A percentile compares a stretch with the other conserved stretches of the same genome.
phyloP scores from a whole-genome alignment of 2,113 vertebrate species.

The Paralichthys olivaceus region DNA sequence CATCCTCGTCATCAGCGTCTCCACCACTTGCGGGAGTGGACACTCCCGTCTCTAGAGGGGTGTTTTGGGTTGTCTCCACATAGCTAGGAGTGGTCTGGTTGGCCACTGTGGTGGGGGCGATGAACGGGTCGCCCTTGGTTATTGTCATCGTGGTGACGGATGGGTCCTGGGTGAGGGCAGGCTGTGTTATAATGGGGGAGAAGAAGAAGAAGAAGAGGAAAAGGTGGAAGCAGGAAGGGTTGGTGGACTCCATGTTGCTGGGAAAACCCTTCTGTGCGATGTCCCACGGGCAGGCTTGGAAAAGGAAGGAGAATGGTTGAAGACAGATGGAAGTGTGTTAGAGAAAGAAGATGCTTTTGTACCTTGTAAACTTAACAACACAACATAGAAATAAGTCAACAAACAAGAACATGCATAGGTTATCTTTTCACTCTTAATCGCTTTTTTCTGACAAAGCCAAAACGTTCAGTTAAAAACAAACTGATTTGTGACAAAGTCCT shows the following conservation, averaged over 20 bases:
- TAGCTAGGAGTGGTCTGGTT: constrained; percentile 66
- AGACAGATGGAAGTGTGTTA: constrained; percentile 4
- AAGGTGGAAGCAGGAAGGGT: constrained; percentile 31
- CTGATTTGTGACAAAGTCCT: background rate
- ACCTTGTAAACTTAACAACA: background rate
- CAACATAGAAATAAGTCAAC: background rate
- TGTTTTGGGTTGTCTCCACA: constrained; percentile 62
- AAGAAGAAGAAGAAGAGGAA: constrained; percentile 37
- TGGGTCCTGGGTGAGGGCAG: constrained; percentile 62
- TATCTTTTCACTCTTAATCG: background rate
- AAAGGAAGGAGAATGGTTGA: constrained; percentile 12
- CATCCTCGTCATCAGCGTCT: constrained; percentile 82
- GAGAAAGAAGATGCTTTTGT: background rate
- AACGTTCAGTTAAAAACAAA: background rate
- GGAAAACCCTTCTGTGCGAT: constrained; percentile 21
- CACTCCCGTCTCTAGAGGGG: constrained; percentile 71
- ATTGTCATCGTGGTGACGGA: constrained; percentile 43
- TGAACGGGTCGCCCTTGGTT: constrained; percentile 33
- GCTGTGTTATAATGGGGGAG: constrained; percentile 23
- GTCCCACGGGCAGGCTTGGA: constrained; percentile 44
- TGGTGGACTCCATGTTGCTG: constrained; percentile 61
- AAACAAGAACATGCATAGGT: background rate
- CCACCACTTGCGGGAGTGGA: constrained; percentile 80
- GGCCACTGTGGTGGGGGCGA: constrained; percentile 44
- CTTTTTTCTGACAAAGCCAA: background rate